Evolutionary conservation across 2,113 vertebrate genomes (phyloP), one percentile per base, ranked within the genome.

Genomic region (Ornithorhynchus anatinus): DNA sequence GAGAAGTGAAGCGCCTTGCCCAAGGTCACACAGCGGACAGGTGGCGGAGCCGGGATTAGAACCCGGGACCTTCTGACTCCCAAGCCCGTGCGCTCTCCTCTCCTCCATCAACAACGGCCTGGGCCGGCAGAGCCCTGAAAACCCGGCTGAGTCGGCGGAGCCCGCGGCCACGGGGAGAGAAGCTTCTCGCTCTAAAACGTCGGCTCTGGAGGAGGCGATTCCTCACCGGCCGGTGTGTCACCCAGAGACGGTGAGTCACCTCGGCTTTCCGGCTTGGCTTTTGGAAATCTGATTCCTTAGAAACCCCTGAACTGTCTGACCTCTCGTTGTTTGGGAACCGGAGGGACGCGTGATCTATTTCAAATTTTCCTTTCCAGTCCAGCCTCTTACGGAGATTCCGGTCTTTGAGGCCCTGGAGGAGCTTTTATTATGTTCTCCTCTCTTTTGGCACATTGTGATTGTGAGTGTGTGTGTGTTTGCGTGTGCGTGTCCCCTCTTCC

Each of bases 381-480:
- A 27, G 15, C 11, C 20, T 5, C 14, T 27, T 6, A 50, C 48
- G 33, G 58, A 8, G 17, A 22, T 7, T 37, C 52, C 0, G 0
- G 45, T 37, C 51, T 51, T 0, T 0, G 19, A 56, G 57, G 8
- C 16, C 65, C 44, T 14, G 17, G 36, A 69, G 56, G 19, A 62
- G 32, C 27, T n/a, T 33, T 20, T 43, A 0, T n/a, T 63, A 60
- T 38, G 16, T 33, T 15, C 19, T n/a, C n/a, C n/a, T n/a, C n/a
- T n/a, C n/a, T 12, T 43, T 50, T 77, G 79, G 72, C 79, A 68
- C 16, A 52, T 38, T n/a, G n/a, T n/a, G n/a, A n/a, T n/a, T n/a
- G n/a, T n/a, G n/a, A n/a, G n/a, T n/a, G n/a, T n/a, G n/a, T n/a
- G n/a, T n/a, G n/a, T n/a, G n/a, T n/a, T n/a, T n/a, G n/a, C n/a